phyloP scores from a whole-genome alignment of 2,797 vertebrate genomes.

The Molossus molossus region DNA sequence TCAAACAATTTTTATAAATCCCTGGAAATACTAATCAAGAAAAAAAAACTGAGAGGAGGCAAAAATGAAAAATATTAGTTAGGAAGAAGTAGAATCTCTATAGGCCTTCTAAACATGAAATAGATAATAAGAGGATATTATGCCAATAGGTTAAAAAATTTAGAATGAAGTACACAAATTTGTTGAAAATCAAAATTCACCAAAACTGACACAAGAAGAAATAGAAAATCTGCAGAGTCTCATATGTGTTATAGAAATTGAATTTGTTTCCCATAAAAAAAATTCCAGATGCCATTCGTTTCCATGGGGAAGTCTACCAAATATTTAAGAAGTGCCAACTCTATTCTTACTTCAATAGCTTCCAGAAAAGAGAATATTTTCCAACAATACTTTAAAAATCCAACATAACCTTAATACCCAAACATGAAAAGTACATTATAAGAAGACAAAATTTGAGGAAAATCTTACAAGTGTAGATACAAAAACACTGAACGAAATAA shows the following conservation, averaged over 20 bases:
- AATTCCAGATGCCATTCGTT: not conserved
- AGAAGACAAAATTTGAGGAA: not conserved
- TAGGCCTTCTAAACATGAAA: not conserved
- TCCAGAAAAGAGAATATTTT: not conserved
- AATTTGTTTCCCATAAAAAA: not conserved
- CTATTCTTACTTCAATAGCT: not conserved
- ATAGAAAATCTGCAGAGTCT: not conserved
- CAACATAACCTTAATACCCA: not conserved
- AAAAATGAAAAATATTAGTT: not conserved
- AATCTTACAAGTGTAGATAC: not conserved
- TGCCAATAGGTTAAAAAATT: not conserved
- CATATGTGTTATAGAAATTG: not conserved
- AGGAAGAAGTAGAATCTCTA: not conserved
- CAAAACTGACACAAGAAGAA: slow-evolving; percentile 12
- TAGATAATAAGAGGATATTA: not conserved
- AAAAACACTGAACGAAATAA: not conserved
- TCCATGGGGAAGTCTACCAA: not conserved
- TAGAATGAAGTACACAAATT: not conserved
- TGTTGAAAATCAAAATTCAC: slow-evolving; percentile 26
- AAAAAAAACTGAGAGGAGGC: not conserved
- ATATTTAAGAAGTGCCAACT: not conserved
- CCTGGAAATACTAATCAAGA: not conserved
- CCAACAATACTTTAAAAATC: not conserved
- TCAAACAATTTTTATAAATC: not conserved
- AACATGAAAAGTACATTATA: not conserved